Evolutionary conservation across 2,888 invertebrate species (phyloP).

Genomic region (Nycteola revayana): DNA sequence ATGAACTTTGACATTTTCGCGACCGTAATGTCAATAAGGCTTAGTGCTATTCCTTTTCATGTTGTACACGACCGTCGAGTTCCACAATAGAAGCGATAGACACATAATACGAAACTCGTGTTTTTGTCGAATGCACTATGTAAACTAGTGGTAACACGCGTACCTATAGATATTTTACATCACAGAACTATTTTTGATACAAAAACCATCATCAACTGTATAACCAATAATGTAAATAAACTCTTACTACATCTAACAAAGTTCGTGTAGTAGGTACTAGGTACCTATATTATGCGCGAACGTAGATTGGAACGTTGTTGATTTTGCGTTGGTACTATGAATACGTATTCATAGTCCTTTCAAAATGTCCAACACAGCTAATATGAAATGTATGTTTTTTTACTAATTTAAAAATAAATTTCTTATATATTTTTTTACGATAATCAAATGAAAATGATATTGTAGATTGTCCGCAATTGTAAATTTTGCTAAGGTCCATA

Average conservation of each 20-base stretch:
- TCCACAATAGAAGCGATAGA: slow-evolving; percentile 10
- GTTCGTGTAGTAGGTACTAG: slow-evolving; percentile 26
- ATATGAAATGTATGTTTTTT: no score
- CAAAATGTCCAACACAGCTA: no score
- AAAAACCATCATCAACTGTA: slow-evolving; percentile 16
- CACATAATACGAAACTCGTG: background rate
- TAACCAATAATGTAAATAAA: slow-evolving; percentile 39
- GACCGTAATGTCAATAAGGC: slow-evolving; percentile 52
- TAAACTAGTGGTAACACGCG: background rate
- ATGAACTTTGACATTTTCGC: slow-evolving; percentile 78
- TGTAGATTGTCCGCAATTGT: no score
- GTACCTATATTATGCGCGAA: slow-evolving; percentile 29
- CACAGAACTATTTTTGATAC: slow-evolving; percentile 8
- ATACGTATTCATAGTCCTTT: slow-evolving; percentile 49
- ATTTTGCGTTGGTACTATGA: slow-evolving; percentile 50
- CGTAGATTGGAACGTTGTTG: slow-evolving; percentile 67
- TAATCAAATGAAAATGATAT: no score
- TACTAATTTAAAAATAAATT: no score
- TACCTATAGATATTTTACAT: slow-evolving; percentile 7
- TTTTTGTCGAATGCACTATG: slow-evolving; percentile 1
- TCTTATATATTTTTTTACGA: no score
- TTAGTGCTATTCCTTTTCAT: slow-evolving; percentile 56
- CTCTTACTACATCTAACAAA: slow-evolving; percentile 22
- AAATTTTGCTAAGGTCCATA: no score
- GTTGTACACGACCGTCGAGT: slow-evolving; percentile 18